Conservation (phyloP, 2,888 invertebrate genomes). For the Euplexia lucipara region DNA sequence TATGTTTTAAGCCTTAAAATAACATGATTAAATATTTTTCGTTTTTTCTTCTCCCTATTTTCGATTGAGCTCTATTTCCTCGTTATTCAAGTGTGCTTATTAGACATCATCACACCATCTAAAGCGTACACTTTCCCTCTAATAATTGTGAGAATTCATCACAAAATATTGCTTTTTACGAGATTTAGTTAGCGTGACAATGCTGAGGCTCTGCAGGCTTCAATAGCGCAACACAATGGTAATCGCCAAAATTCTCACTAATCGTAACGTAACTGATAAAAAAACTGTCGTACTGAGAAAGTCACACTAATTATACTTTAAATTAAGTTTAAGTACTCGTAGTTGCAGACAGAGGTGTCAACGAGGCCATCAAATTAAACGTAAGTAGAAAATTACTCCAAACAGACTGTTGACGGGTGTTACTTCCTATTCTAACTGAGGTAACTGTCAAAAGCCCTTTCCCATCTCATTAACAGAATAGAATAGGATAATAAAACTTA, state of each 20-base stretch:
- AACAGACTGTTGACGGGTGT: no score
- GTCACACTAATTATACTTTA: slow-evolving; percentile 29
- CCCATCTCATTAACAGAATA: no score
- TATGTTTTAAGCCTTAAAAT: no score
- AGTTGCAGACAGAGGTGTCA: background rate
- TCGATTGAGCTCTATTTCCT: slow-evolving; percentile 19
- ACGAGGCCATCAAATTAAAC: slow-evolving; percentile 1
- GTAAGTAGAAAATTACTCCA: background rate
- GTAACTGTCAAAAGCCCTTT: no score
- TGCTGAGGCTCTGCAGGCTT: slow-evolving; percentile 13
- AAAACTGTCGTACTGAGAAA: slow-evolving; percentile 27
- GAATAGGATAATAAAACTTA: no score
- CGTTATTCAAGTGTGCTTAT: slow-evolving; percentile 16
- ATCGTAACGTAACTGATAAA: slow-evolving; percentile 32
- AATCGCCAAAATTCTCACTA: slow-evolving; percentile 47
- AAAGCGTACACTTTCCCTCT: slow-evolving; percentile 45
- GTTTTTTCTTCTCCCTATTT: no score
- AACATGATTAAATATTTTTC: no score
- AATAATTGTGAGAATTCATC: slow-evolving; percentile 46
- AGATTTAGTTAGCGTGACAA: slow-evolving; percentile 41
- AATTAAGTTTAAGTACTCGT: slow-evolving; percentile 10
- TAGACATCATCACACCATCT: slow-evolving; percentile 31
- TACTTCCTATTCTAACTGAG: no score
- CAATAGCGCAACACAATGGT: slow-evolving; percentile 33
- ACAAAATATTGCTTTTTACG: slow-evolving; percentile 44